Base-by-base conservation (phyloP, 2,797 vertebrate genomes). In the Margarornis squamiger region DNA sequence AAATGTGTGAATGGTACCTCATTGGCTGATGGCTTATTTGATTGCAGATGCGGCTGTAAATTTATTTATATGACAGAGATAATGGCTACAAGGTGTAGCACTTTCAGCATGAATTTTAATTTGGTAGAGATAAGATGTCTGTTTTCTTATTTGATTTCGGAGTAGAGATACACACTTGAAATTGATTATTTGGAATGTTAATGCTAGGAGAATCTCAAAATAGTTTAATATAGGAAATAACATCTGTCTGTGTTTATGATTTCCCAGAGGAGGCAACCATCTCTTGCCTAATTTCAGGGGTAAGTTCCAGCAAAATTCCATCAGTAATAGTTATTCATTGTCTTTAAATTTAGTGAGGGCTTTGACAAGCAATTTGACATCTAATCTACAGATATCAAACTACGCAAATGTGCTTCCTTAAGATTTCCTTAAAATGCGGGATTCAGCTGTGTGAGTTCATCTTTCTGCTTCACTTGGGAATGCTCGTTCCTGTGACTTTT, bases 151-250 rank as follows among this genome's bases (percentile, higher is more conserved):
- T 88, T 95, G 76, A 71, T 89, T 93, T 91, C 80, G 32, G 17
- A 94, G 15, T 63, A 80, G 82, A 71, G 49, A 46, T 77, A 29
- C 26, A 51, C 32, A 26, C 72, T 93, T 86, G 61, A 94, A 92
- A 83, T 71, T 76, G 85, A 86, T 95, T 91, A 80, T 95, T 90
- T 94, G 39, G 41, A 86, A 94, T 77, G 49, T 36, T 92, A 91
- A 85, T 71, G 52, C 49, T 57, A 6, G 76, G 49, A 45, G 55
- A 95, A 82, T 87, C 57, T 85, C 62, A 63, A 43, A 79, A 32
- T 57, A 57, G 45, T 86, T 95, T 82, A 46, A 86, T 82, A 91
- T 51, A 21, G 45, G 57, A 86, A 91, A 51, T 83, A 86, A 45
- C 38, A 48, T 59, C 63, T 84, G 49, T 67, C 57, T 68, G 16